A percentile compares a stretch with the other conserved stretches of the same genome.
phyloP scores from a whole-genome alignment of 2,113 vertebrate genomes.

The Octodon degus region DNA sequence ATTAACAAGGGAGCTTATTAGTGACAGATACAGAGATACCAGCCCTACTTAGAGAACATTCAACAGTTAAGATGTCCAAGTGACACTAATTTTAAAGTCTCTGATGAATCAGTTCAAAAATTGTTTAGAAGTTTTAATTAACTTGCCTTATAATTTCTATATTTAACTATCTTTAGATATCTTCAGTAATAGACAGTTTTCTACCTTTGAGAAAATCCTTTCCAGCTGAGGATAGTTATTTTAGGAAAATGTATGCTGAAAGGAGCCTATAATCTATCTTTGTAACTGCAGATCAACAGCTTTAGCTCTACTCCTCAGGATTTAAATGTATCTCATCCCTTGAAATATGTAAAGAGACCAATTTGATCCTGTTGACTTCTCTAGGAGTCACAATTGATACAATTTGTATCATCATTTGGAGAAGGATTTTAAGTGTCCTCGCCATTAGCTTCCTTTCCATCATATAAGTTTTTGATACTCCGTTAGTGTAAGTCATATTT shows the following conservation, averaged over 20 bases:
- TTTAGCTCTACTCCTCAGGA: neutral
- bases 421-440: neutral
- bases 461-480: neutral
- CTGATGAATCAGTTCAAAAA: constrained; percentile 41
- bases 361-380: neutral
- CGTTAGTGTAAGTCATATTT: neutral
- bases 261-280: neutral
- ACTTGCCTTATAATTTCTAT: neutral
- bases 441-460: neutral
- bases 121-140: constrained; percentile 10
- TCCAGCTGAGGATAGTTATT: neutral
- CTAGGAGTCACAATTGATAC: neutral
- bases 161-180: neutral
- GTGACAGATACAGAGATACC: neutral
- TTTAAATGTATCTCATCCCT: neutral
- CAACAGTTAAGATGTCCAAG: neutral
- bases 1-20: neutral
- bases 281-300: neutral
- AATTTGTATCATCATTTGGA: neutral
- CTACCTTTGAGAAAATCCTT: neutral
- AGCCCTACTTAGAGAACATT: neutral
- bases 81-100: constrained; percentile 11
- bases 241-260: constrained; percentile 24
- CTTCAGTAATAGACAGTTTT: neutral
- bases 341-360: neutral